These are phyloP conservation scores for Zapus hudsonius DNA, from an alignment of 2,113 vertebrate genomes.

Conservation along the genomic window DNA sequence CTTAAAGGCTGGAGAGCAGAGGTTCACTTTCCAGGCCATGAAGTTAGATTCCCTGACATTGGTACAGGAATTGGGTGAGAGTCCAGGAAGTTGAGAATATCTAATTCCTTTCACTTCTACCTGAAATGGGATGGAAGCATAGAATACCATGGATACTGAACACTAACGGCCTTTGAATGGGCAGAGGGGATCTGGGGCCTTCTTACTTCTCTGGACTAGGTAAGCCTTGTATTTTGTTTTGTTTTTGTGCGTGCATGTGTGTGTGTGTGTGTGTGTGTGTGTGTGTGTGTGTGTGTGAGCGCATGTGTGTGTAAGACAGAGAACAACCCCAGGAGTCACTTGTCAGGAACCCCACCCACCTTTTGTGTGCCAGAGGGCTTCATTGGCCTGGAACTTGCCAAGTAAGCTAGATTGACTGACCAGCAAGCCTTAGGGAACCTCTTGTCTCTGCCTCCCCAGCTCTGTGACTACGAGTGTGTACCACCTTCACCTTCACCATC, in stretches of 20 bases:
- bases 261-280: not conserved
- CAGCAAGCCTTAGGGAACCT: too few species aligned
- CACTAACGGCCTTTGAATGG: not conserved
- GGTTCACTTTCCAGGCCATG: not conserved
- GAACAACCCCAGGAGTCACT: too few species aligned
- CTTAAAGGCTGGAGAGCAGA: not conserved
- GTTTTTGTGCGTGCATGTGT: too few species aligned
- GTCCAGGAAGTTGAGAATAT: not conserved
- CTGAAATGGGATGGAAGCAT: not conserved
- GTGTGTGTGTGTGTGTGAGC: too few species aligned
- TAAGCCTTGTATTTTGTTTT: not conserved
- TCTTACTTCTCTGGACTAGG: not conserved
- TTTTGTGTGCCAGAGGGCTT: too few species aligned
- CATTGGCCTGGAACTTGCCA: too few species aligned
- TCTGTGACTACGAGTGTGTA: too few species aligned
- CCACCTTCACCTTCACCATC: too few species aligned
- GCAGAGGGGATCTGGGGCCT: not conserved
- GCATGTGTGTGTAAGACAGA: too few species aligned
- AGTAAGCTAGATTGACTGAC: too few species aligned
- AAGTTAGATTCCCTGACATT: not conserved
- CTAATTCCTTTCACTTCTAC: not conserved
- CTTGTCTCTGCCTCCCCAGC: too few species aligned
- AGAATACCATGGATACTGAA: not conserved
- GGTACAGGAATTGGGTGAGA: not conserved
- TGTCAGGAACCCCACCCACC: too few species aligned